These are phyloP conservation scores for Amaurobius ferox DNA, from an alignment of 2,888 invertebrate genomes.

Conservation along the genomic window DNA sequence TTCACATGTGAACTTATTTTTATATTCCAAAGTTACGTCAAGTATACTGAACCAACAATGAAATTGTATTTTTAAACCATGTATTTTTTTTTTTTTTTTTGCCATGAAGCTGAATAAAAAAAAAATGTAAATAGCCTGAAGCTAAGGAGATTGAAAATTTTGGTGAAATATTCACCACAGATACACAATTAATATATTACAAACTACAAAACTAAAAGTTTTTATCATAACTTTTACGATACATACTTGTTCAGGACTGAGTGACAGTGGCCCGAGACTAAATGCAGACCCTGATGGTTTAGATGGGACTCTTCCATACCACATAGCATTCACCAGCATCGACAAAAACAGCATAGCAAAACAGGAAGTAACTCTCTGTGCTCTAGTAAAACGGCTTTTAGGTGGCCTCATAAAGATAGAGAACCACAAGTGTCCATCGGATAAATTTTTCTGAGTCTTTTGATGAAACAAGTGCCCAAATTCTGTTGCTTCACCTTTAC, in stretches of 20 bases:
- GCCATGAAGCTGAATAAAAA: too few relatives aligned
- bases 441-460: conserved; percentile 78
- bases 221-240: too few relatives aligned
- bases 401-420: conserved; percentile 80
- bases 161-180: too few relatives aligned
- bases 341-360: conserved; percentile 79
- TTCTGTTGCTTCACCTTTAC: conserved; percentile 78
- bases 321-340: conserved; percentile 81
- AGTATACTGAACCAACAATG: too few relatives aligned
- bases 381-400: conserved; percentile 79
- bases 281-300: conserved; percentile 76
- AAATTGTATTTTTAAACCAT: too few relatives aligned
- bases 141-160: too few relatives aligned
- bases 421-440: conserved; percentile 80
- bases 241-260: conserved; percentile 79
- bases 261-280: conserved; percentile 79
- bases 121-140: too few relatives aligned
- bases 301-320: conserved; percentile 77
- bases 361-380: conserved; percentile 79
- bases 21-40: too few relatives aligned
- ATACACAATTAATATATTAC: too few relatives aligned
- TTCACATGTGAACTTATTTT: too few relatives aligned
- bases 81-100: too few relatives aligned
- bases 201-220: too few relatives aligned
- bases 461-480: conserved; percentile 79